phyloP scores from a whole-genome alignment of 2,797 vertebrate species.

The Brotula barbata region DNA sequence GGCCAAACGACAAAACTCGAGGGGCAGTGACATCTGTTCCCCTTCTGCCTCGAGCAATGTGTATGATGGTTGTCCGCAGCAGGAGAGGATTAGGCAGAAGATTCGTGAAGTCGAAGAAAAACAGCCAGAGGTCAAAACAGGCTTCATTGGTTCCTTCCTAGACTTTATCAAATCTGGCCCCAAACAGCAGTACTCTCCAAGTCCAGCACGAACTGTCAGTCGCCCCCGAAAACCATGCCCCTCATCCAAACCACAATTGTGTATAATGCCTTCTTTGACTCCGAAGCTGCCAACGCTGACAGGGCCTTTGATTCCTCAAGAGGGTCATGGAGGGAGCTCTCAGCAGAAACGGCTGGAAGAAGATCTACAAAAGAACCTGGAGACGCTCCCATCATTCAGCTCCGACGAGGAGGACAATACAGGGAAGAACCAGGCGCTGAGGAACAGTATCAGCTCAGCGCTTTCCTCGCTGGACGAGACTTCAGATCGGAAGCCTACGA shows the following conservation, averaged over 20 bases:
- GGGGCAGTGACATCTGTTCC: constrained; percentile 81
- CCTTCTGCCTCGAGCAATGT: constrained; percentile 82
- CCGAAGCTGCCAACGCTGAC: constrained; percentile 77
- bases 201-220: constrained; percentile 86
- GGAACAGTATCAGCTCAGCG: constrained; percentile 89
- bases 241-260: constrained; percentile 78
- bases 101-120: constrained; percentile 98
- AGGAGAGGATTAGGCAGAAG: constrained; percentile 97
- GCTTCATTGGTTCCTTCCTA: constrained; percentile 97
- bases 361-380: constrained; percentile 90
- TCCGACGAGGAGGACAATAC: constrained; percentile 96
- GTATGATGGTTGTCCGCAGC: constrained; percentile 91
- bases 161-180: constrained; percentile 98
- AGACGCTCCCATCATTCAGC: constrained; percentile 92
- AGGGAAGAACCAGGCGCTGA: constrained; percentile 88
- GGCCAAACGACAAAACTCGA: constrained; percentile 87
- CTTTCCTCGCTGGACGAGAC: constrained; percentile 88
- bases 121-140: constrained; percentile 97
- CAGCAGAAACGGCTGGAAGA: constrained; percentile 86
- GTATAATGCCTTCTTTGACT: constrained; percentile 72
- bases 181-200: constrained; percentile 92
- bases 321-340: constrained; percentile 72
- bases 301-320: constrained; percentile 70
- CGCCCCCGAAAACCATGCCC: constrained; percentile 85
- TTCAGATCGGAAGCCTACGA: constrained; percentile 84